A percentile compares a stretch with the other conserved stretches of the same genome.
Evolutionary conservation across 2,888 invertebrate species (phyloP).

Genomic region (Deilephila porcellus): DNA sequence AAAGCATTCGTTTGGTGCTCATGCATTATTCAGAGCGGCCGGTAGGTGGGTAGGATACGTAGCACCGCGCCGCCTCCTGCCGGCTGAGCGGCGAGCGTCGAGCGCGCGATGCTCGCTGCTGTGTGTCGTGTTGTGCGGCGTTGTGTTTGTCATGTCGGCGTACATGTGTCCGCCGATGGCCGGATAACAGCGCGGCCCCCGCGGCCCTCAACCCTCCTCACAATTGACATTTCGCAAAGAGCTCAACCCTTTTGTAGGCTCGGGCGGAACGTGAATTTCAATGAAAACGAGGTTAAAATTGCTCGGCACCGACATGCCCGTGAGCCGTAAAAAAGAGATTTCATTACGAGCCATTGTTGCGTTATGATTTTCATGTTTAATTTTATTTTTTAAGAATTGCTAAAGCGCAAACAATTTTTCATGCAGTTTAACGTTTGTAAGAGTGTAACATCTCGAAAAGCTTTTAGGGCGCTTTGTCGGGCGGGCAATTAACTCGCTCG

Average conservation of each 20-base stretch:
- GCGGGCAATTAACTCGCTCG: conserved; percentile 69
- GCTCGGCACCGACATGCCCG: conserved; percentile 66
- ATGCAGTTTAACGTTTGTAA: conserved; percentile 65
- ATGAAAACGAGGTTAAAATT: conserved; percentile 79
- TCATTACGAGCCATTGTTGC: conserved; percentile 77
- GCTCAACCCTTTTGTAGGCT: conserved; percentile 74
- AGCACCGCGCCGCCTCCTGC: conserved; percentile 1
- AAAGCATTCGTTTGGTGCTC: conserved; percentile 77
- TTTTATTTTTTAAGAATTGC: conserved; percentile 69
- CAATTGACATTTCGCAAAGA: conserved; percentile 77
- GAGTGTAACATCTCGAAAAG: conserved; percentile 59
- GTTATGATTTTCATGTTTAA: conserved; percentile 74
- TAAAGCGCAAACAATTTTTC: conserved; percentile 62
- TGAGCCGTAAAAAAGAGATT: conserved; percentile 71
- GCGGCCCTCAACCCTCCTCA: conserved; percentile 65
- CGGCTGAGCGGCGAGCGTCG: neutral
- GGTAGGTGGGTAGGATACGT: conserved; percentile 45
- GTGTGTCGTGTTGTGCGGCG: conserved; percentile 39
- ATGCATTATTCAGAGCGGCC: conserved; percentile 76
- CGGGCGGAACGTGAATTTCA: conserved; percentile 78
- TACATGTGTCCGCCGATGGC: conserved; percentile 61
- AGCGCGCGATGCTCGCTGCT: neutral
- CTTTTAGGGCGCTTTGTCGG: conserved; percentile 63
- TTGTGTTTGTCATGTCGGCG: conserved; percentile 59
- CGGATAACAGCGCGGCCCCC: conserved; percentile 54